Evolutionary conservation across 2,797 vertebrate species (phyloP).

Genomic region (Alauda arvensis): DNA sequence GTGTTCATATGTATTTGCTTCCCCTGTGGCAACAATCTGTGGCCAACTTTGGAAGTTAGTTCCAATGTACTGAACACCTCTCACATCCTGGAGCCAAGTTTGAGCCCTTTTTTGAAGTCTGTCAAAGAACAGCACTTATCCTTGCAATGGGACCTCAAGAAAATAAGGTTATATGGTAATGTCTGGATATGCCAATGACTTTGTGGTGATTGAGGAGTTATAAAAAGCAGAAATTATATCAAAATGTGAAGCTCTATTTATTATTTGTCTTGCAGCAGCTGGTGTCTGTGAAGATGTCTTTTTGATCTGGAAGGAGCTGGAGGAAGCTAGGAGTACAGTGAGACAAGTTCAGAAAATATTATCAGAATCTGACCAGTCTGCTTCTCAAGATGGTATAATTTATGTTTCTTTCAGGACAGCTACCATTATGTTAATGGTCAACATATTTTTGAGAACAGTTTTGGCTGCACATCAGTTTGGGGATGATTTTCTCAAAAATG

Average conservation of each 20-base stretch:
- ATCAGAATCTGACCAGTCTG: neutral
- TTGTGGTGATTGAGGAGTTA: neutral
- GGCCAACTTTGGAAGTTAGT: neutral
- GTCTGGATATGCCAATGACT: neutral
- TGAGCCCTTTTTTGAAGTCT: neutral
- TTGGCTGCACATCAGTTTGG: neutral
- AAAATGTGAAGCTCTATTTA: neutral
- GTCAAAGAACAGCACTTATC: neutral
- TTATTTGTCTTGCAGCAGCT: slow-evolving; percentile 59
- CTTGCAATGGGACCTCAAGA: neutral
- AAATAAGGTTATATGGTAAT: neutral
- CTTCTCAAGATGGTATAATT: neutral
- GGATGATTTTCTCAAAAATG: neutral
- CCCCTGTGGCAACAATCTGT: neutral
- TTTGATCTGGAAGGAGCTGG: slow-evolving; percentile 76
- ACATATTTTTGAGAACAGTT: neutral
- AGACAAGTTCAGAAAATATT: slow-evolving; percentile 68
- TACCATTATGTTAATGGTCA: neutral
- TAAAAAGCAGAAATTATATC: neutral
- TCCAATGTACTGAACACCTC: neutral
- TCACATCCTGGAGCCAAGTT: neutral
- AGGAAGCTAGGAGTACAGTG: slow-evolving; percentile 69
- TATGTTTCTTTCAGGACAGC: neutral
- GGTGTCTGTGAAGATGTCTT: slow-evolving; percentile 77
- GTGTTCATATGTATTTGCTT: neutral